Percentiles rank a stretch among this genome's conserved stretches.
phyloP scores from a whole-genome alignment of 2,888 invertebrate genomes.

The Helicoverpa assulta region DNA sequence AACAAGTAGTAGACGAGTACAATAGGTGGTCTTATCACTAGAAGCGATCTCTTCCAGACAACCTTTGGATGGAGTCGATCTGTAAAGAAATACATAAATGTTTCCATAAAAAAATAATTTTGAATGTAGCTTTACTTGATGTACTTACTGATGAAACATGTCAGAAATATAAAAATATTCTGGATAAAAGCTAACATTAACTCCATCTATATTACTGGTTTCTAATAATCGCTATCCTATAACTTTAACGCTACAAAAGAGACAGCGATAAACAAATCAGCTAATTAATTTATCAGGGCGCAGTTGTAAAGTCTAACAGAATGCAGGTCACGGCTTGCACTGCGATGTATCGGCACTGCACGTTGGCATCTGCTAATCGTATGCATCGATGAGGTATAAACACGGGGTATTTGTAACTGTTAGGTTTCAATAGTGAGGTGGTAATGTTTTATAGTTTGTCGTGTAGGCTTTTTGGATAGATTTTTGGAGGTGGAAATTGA shows the following conservation, averaged over 20 bases:
- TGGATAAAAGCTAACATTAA: no score
- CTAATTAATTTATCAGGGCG: conserved; percentile 32
- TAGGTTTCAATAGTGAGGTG: conserved; percentile 8
- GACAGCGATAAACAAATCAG: conserved; percentile 3
- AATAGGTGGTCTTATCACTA: no score
- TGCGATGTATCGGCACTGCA: conserved; percentile 46
- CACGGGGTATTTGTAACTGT: conserved; percentile 33
- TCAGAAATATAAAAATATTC: no score
- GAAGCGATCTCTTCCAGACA: no score
- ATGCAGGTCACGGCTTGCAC: conserved; percentile 45
- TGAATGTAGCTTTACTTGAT: no score
- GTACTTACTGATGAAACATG: no score
- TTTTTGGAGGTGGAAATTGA: conserved; percentile 1
- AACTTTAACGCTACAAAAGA: not conserved
- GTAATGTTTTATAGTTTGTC: conserved; percentile 15
- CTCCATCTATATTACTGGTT: no score
- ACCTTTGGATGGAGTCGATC: no score
- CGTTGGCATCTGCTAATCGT: conserved; percentile 34
- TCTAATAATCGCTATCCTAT: no score
- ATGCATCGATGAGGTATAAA: conserved; percentile 48
- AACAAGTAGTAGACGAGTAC: no score
- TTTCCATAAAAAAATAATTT: no score
- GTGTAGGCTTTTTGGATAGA: conserved; percentile 9
- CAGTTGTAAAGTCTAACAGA: conserved; percentile 34
- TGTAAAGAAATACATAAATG: no score